Evolutionary conservation across 2,113 vertebrate genomes (phyloP).

Genomic region (Calonectris borealis): DNA sequence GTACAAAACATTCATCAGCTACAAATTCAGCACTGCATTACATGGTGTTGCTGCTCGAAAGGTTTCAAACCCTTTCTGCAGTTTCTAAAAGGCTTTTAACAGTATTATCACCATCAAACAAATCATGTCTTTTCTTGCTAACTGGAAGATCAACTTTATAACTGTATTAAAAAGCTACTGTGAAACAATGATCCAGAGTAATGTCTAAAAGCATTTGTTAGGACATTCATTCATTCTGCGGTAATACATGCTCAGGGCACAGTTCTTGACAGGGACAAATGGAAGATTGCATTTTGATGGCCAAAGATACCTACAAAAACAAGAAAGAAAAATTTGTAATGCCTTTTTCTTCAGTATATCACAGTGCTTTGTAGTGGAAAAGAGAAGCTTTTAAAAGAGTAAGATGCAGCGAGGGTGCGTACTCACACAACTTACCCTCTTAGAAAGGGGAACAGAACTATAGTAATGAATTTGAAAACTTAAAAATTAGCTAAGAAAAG

Average conservation of each 20-base stretch:
- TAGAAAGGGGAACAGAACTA: not conserved
- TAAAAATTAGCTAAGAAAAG: not conserved
- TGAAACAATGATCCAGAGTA: not conserved
- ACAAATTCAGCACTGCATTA: not conserved
- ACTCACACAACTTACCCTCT: not conserved
- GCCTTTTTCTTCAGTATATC: not conserved
- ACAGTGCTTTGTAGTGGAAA: not conserved
- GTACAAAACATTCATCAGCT: not conserved
- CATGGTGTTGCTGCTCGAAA: not conserved
- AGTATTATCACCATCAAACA: not conserved
- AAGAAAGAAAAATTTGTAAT: not conserved
- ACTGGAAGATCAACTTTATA: constrained; percentile 20
- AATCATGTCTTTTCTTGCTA: constrained; percentile 1
- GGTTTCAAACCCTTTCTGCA: not conserved
- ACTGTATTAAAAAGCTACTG: constrained; percentile 26
- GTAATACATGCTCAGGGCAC: not conserved
- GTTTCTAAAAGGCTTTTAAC: not conserved
- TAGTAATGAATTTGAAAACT: not conserved
- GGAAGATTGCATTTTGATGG: not conserved
- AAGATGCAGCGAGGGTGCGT: not conserved
- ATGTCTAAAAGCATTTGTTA: constrained; percentile 16
- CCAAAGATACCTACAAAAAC: not conserved
- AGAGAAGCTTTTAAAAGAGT: not conserved
- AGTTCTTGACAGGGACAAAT: not conserved
- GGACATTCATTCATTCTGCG: not conserved